A percentile compares a stretch with the other conserved stretches of the same genome.
These are phyloP conservation scores for Hedya salicella DNA, from an alignment of 2,888 invertebrate genomes.

Conservation along the genomic window DNA sequence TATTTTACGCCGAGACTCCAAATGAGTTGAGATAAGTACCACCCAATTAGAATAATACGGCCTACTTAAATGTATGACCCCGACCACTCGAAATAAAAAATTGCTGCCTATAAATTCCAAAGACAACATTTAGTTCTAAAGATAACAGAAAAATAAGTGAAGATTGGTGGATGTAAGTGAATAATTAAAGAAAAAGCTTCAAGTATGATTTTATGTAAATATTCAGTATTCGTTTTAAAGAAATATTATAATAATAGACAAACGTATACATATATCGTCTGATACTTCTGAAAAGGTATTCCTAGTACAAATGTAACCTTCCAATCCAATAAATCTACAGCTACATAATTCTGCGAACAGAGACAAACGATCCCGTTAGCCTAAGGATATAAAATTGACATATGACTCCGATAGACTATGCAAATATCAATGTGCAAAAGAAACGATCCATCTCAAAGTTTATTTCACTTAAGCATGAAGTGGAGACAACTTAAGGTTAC, in stretches of 20 bases:
- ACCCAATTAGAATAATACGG: conserved; percentile 40
- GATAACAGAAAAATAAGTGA: conserved; percentile 21
- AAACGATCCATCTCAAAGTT: conserved; percentile 18
- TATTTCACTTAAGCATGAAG: conserved; percentile 34
- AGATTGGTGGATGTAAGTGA: conserved; percentile 5
- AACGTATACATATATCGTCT: no score
- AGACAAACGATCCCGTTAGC: background rate
- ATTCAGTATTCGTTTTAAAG: no score
- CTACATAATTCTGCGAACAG: no score
- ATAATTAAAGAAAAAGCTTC: background rate
- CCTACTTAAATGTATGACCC: conserved; percentile 38
- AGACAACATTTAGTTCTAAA: conserved; percentile 27
- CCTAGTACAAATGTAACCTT: no score
- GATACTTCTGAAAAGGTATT: no score
- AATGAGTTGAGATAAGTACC: conserved; percentile 39
- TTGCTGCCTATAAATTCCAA: conserved; percentile 20
- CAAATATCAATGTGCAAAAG: conserved; percentile 14
- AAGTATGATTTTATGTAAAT: no score
- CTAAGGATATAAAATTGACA: conserved; percentile 17
- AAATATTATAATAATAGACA: no score
- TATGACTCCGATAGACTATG: background rate
- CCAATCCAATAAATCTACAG: no score
- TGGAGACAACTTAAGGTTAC: conserved; percentile 47
- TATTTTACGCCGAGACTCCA: conserved; percentile 21
- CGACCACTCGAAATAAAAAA: conserved; percentile 29